Evolutionary conservation across 2,797 vertebrate species (phyloP).

Genomic region (Pangasius larnaudii): DNA sequence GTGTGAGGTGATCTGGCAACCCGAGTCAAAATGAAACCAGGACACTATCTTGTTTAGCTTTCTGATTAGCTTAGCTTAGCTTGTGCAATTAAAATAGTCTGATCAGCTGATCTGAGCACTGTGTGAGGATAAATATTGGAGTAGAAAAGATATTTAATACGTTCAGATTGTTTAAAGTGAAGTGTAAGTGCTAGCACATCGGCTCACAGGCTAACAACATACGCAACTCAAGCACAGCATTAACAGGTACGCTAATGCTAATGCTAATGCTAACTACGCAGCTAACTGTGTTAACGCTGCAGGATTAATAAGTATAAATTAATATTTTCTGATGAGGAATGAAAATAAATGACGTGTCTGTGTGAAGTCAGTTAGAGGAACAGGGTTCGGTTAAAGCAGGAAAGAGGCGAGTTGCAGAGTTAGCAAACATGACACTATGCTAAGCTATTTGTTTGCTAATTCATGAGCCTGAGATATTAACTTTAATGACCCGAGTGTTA

Average conservation of each 20-base stretch:
- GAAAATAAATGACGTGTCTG: neutral
- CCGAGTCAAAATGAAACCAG: slow-evolving; percentile 16
- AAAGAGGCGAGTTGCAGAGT: neutral
- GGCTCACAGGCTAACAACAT: slow-evolving; percentile 6
- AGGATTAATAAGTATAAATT: neutral
- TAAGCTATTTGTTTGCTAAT: neutral
- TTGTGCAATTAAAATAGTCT: neutral
- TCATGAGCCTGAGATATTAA: neutral
- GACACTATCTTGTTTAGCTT: neutral
- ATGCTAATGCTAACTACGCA: slow-evolving; percentile 7
- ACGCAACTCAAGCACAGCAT: neutral
- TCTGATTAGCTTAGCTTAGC: slow-evolving; percentile 14
- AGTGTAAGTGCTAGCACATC: neutral
- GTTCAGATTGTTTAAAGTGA: neutral
- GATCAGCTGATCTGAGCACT: neutral
- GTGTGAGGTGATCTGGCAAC: slow-evolving; percentile 41
- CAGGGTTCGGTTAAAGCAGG: neutral
- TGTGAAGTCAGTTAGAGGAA: neutral
- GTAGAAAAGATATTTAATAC: no score
- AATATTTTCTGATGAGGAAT: neutral
- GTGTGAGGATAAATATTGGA: neutral
- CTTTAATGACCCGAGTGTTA: neutral
- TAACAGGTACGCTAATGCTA: slow-evolving; percentile 25
- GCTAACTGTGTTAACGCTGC: neutral
- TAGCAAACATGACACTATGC: neutral